Conservation (phyloP, 1,140 invertebrate species). For the Chionoecetes opilio region DNA sequence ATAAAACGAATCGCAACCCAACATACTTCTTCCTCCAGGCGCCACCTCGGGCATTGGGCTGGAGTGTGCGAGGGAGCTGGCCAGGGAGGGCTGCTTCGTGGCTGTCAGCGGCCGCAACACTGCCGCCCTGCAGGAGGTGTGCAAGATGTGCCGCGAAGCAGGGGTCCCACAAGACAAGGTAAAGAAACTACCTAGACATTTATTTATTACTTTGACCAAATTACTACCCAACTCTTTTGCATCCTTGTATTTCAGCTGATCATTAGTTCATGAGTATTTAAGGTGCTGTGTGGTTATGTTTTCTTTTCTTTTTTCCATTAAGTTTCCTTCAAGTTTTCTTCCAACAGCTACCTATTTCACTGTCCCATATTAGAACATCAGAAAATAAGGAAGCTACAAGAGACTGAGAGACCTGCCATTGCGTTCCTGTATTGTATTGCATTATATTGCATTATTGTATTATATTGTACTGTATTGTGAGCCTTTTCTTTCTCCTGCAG, state of each 20-base stretch:
- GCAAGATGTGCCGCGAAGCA: slow-evolving; percentile 43
- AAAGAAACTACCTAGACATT: background rate
- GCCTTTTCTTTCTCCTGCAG: slow-evolving; percentile 34
- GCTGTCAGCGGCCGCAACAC: slow-evolving; percentile 53
- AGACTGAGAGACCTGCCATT: too few species aligned
- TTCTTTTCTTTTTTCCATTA: background rate
- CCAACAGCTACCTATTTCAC: too few species aligned
- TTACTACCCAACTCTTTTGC: too few species aligned
- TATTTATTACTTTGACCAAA: too few species aligned
- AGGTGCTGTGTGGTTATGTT: background rate
- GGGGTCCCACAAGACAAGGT: slow-evolving; percentile 61
- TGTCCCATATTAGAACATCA: too few species aligned
- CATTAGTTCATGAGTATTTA: too few species aligned
- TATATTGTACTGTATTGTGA: too few species aligned
- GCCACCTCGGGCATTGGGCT: slow-evolving; percentile 66
- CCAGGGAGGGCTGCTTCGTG: slow-evolving; percentile 56
- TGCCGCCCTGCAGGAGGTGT: slow-evolving; percentile 49
- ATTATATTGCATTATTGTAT: too few species aligned
- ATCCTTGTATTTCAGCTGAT: too few species aligned
- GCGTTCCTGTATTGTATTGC: too few species aligned
- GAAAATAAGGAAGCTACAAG: too few species aligned
- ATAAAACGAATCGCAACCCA: too few species aligned
- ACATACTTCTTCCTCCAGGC: slow-evolving; percentile 53
- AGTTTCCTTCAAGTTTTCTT: background rate
- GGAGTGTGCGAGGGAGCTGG: slow-evolving; percentile 50